Evolutionary conservation across 2,797 vertebrate species (phyloP).

Genomic region (Phoxinus dragarum): DNA sequence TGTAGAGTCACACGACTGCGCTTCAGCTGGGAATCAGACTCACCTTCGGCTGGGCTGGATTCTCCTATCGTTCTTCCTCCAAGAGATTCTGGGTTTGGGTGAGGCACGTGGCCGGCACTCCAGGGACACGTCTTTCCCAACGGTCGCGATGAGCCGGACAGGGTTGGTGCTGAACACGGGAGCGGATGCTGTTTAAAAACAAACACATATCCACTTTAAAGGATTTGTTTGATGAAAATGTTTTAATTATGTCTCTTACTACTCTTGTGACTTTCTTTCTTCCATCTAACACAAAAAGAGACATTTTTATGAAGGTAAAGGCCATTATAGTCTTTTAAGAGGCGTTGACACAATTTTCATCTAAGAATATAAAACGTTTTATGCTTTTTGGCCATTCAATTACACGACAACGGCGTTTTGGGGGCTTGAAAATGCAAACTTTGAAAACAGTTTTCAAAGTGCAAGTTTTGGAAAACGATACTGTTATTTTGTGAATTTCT

Average conservation of each 20-base stretch:
- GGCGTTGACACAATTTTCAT: not conserved
- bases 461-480: not conserved
- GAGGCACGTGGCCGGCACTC: slow-evolving; percentile 93
- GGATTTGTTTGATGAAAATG: not conserved
- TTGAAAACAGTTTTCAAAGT: too few species aligned
- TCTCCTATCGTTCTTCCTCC: slow-evolving; percentile 87
- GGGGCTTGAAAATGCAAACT: not conserved
- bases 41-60: slow-evolving; percentile 87
- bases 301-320: not conserved
- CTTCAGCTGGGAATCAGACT: slow-evolving; percentile 54
- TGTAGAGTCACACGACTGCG: not conserved
- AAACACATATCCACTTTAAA: not conserved
- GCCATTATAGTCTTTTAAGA: not conserved
- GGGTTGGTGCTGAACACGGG: slow-evolving; percentile 86
- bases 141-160: slow-evolving; percentile 86
- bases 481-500: not conserved
- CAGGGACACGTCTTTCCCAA: slow-evolving; percentile 86
- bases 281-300: not conserved
- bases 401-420: not conserved
- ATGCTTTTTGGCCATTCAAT: not conserved
- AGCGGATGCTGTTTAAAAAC: slow-evolving; percentile 83
- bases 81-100: slow-evolving; percentile 89
- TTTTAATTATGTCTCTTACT: not conserved
- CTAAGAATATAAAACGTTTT: not conserved
- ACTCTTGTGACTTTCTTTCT: not conserved